Conservation (phyloP, 2,888 invertebrate species). For the Brenthis daphne region DNA sequence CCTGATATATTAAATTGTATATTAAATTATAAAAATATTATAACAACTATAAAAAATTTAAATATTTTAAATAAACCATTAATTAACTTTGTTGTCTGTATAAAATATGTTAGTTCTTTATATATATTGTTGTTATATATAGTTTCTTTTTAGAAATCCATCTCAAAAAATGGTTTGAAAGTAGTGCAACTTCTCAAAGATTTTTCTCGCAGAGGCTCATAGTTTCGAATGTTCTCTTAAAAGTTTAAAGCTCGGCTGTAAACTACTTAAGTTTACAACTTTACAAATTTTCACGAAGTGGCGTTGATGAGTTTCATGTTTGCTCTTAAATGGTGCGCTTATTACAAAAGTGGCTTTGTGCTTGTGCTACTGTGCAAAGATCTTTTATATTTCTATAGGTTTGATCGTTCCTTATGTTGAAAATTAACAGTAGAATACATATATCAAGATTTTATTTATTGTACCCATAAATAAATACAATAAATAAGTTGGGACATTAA, state of each 20-base stretch:
- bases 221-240: slow-evolving; percentile 20
- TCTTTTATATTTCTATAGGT: neutral
- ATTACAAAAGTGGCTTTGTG: slow-evolving; percentile 15
- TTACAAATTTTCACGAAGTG: slow-evolving; percentile 23
- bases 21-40: no score
- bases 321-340: slow-evolving; percentile 17
- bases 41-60: no score
- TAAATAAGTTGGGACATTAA: no score
- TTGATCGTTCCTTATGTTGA: neutral
- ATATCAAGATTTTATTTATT: no score
- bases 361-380: slow-evolving; percentile 1
- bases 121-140: neutral
- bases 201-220: slow-evolving; percentile 19
- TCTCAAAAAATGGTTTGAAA: slow-evolving; percentile 15
- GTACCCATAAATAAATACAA: no score
- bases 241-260: slow-evolving; percentile 21
- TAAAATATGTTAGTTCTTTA: no score
- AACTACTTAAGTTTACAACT: slow-evolving; percentile 21
- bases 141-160: slow-evolving; percentile 13
- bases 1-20: slow-evolving; percentile 48
- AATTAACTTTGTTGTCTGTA: no score
- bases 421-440: neutral
- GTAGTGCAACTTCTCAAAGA: slow-evolving; percentile 11
- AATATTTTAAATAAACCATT: no score
- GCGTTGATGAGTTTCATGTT: slow-evolving; percentile 22